These are phyloP conservation scores for Leptinotarsa juncta DNA, from an alignment of 2,888 invertebrate species.

Conservation along the genomic window DNA sequence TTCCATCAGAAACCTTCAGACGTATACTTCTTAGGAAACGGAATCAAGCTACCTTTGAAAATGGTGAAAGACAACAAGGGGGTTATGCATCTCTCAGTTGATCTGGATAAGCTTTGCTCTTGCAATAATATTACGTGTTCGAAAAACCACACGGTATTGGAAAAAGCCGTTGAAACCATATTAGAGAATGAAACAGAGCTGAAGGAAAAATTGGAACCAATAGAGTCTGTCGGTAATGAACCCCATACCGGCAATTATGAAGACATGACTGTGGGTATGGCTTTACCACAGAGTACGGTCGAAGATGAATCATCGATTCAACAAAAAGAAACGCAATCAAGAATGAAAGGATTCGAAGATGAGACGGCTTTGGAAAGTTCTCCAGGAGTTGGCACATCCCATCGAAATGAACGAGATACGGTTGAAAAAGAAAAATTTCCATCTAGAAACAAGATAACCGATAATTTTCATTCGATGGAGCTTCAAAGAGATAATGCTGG, in stretches of 20 bases:
- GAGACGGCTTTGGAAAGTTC: conserved; percentile 4
- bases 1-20: conserved; percentile 41
- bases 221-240: background rate
- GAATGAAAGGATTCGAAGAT: background rate
- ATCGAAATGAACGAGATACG: conserved; percentile 20
- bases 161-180: conserved; percentile 49
- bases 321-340: background rate
- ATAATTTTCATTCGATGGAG: conserved; percentile 5
- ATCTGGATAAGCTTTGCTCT: conserved; percentile 61
- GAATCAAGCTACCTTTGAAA: conserved; percentile 62
- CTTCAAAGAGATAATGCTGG: background rate
- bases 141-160: conserved; percentile 49
- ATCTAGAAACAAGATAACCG: conserved; percentile 20
- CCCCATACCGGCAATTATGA: background rate
- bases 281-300: background rate
- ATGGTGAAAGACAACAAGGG: conserved; percentile 59
- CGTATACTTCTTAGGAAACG: conserved; percentile 60
- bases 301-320: background rate
- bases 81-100: conserved; percentile 60
- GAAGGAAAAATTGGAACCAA: conserved; percentile 35
- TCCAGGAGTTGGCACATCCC: background rate
- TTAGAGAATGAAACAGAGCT: conserved; percentile 51
- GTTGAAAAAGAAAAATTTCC: conserved; percentile 6
- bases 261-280: conserved; percentile 24
- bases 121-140: conserved; percentile 53